Percentiles rank a stretch among this genome's conserved stretches.
phyloP scores from a whole-genome alignment of 2,113 vertebrate genomes.

The Misgurnus mizolepis region DNA sequence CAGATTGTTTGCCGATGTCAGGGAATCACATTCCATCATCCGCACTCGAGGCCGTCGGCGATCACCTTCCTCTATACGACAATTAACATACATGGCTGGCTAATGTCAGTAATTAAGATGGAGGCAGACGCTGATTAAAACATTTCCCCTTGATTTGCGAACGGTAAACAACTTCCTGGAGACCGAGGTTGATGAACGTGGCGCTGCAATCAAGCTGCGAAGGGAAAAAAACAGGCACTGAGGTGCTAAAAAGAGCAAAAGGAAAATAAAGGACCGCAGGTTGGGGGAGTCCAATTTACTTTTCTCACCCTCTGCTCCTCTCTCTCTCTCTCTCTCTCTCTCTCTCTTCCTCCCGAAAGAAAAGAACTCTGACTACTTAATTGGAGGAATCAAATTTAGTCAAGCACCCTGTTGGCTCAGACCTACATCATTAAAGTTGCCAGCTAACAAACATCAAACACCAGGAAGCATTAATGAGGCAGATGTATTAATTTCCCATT shows the following conservation, averaged over 20 bases:
- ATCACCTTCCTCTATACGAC: slow-evolving; percentile 73
- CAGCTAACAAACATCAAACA: slow-evolving; percentile 90
- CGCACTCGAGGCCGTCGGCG: slow-evolving; percentile 64
- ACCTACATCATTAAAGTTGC: slow-evolving; percentile 90
- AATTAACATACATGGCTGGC: slow-evolving; percentile 78
- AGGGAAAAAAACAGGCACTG: slow-evolving; percentile 50
- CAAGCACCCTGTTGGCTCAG: slow-evolving; percentile 79
- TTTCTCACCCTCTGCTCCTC: slow-evolving; percentile 33
- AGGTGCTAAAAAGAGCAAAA: slow-evolving; percentile 52
- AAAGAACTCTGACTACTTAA: slow-evolving; percentile 82
- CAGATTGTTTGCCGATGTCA: slow-evolving; percentile 59
- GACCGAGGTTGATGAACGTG: slow-evolving; percentile 72
- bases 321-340: slow-evolving; percentile 50
- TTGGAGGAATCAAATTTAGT: slow-evolving; percentile 86
- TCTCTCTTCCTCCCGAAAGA: slow-evolving; percentile 73
- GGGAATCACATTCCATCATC: slow-evolving; percentile 63
- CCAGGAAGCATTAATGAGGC: slow-evolving; percentile 88
- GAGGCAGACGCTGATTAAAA: slow-evolving; percentile 82
- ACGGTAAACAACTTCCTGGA: slow-evolving; percentile 74
- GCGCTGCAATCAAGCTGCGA: slow-evolving; percentile 69
- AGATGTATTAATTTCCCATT: slow-evolving; percentile 95
- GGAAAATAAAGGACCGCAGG: slow-evolving; percentile 54
- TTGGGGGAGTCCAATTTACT: slow-evolving; percentile 66
- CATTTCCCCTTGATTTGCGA: slow-evolving; percentile 81
- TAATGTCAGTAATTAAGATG: slow-evolving; percentile 78